Conservation (phyloP, 2,113 vertebrate genomes). For the Cryptotis parvus region DNA sequence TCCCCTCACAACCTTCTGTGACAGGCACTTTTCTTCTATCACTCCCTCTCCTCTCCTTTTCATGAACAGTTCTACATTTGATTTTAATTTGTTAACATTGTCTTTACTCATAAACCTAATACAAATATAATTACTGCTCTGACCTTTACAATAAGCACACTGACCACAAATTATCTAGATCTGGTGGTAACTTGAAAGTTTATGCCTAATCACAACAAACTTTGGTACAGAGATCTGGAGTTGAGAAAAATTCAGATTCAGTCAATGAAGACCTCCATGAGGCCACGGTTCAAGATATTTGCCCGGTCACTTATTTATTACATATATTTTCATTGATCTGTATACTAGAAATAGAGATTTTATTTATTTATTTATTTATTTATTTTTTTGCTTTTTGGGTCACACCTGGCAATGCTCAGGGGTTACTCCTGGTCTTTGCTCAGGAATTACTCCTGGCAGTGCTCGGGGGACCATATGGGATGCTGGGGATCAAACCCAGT, state of each 20-base stretch:
- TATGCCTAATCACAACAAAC: background rate
- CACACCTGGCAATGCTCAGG: too few species aligned
- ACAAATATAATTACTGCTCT: background rate
- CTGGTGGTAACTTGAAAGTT: background rate
- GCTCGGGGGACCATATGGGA: too few species aligned
- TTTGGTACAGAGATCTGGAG: background rate
- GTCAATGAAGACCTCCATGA: background rate
- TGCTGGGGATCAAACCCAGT: too few species aligned
- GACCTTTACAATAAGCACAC: background rate
- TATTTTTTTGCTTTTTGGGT: too few species aligned
- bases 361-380: too few species aligned
- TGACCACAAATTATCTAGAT: background rate
- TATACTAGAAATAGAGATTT: background rate
- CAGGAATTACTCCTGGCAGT: too few species aligned
- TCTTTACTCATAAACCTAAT: background rate
- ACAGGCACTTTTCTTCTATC: too few species aligned
- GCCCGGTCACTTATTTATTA: background rate
- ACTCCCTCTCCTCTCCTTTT: too few species aligned
- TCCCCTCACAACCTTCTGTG: too few species aligned
- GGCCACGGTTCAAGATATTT: background rate
- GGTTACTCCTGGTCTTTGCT: too few species aligned
- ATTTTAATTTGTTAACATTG: background rate
- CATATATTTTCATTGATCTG: slow-evolving; percentile 6
- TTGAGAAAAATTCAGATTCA: background rate
- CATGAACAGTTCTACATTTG: background rate